Evolutionary conservation across 2,888 invertebrate genomes (phyloP), one percentile per base, ranked within the genome.

Genomic region (Cephus nigrinus): DNA sequence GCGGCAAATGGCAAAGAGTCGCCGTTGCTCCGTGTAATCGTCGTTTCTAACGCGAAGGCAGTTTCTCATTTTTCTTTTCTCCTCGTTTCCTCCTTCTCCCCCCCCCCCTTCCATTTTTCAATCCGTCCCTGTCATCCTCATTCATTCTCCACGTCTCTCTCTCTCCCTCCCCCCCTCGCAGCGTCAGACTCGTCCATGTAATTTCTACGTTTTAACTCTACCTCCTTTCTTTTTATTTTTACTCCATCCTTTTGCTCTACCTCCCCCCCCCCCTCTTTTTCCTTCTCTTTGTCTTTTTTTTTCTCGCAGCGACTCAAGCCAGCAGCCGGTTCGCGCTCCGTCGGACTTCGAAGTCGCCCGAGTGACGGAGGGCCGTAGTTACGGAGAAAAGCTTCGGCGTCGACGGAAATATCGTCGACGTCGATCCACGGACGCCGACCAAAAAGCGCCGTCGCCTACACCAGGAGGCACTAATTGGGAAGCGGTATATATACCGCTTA

Each of bases 381-480:
- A 77, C 76, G 82, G 81, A 80, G 83, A 81, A 79, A 82, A 80
- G 82, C 78, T 80, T 78, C 77, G 80, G 84, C 88, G 91, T 89
- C 90, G 91, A 91, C 91, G 90, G 90, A 91, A 91, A 91, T 91
- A 91, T 90, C 90, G 55, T 55, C 55, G 55, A 86, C 89, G 87
- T 15, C 71, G 71, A 31, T 71, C 71, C 32, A 71, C 84, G 86
- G 86, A 74, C 55, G 55, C 77, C 78, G 82, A 72, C 77, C 77
- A 80, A 74, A 78, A 77, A 72, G 78, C 75, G 73, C 77, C 78
- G 82, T 80, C 84, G 85, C 80, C 82, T 83, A 32, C 80, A 78
- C 86, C 82, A 83, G 86, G 88, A 86, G 86, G 85, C 91, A 90
- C 91, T 91, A 91, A 91, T 91, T 91, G 91, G 91, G 86, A 90